phyloP scores from a whole-genome alignment of 2,888 invertebrate genomes.

The Melikaiella ostensackeni region DNA sequence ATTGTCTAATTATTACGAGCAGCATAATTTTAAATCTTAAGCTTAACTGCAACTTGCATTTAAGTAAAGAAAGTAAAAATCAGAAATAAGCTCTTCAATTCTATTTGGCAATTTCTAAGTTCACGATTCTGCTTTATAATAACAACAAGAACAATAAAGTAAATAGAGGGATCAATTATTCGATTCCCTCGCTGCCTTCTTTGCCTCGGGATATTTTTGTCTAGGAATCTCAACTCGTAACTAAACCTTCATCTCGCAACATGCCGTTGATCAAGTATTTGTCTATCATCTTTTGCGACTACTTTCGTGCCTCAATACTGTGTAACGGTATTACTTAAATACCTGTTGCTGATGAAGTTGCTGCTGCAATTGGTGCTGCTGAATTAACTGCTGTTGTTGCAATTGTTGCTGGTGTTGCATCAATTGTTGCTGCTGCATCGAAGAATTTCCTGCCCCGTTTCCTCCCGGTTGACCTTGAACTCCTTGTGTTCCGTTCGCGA shows the following conservation, averaged over 20 bases:
- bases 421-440: slow-evolving; percentile 71
- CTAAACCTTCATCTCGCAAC: slow-evolving; percentile 26
- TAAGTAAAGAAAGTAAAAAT: background rate
- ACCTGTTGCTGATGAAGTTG: slow-evolving; percentile 81
- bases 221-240: slow-evolving; percentile 4
- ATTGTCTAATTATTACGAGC: too few species aligned
- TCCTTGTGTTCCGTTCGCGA: slow-evolving; percentile 70
- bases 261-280: slow-evolving; percentile 31
- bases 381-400: slow-evolving; percentile 81
- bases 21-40: too few species aligned
- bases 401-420: slow-evolving; percentile 66
- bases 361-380: slow-evolving; percentile 78
- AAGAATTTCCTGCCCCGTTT: slow-evolving; percentile 63
- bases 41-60: background rate
- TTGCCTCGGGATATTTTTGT: background rate
- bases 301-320: slow-evolving; percentile 37
- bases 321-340: slow-evolving; percentile 70
- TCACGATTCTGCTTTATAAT: background rate
- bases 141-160: background rate
- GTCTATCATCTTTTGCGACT: slow-evolving; percentile 25
- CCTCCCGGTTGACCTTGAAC: slow-evolving; percentile 67
- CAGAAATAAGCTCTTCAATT: slow-evolving; percentile 21
- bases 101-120: background rate
- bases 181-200: background rate
- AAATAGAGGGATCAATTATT: background rate